Conservation (phyloP, 2,888 invertebrate species). For the Sicus ferrugineus region DNA sequence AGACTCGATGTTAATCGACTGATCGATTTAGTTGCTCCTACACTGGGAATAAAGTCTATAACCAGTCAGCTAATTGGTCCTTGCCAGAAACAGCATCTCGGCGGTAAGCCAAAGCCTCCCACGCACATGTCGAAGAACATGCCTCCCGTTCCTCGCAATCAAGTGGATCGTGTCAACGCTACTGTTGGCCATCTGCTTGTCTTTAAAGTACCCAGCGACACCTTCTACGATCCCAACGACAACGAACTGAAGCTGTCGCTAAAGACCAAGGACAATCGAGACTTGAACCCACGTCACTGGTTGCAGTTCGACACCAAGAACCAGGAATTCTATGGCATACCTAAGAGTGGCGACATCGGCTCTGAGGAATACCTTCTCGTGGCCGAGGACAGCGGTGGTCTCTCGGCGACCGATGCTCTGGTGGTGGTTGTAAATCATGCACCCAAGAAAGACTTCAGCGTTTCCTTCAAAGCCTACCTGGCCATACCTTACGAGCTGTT, state of each 20-base stretch:
- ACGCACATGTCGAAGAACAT: constrained; percentile 71
- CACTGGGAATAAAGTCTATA: constrained; percentile 73
- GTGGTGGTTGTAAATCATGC: constrained; percentile 77
- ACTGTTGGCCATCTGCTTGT: constrained; percentile 83
- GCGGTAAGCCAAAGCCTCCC: constrained; percentile 66
- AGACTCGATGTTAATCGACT: constrained; percentile 67
- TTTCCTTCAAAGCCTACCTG: constrained; percentile 83
- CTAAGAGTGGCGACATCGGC: constrained; percentile 75
- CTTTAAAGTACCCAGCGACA: constrained; percentile 85
- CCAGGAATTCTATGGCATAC: constrained; percentile 89
- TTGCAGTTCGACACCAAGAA: constrained; percentile 88
- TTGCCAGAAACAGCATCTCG: constrained; percentile 69
- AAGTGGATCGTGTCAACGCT: constrained; percentile 84
- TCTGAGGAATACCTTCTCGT: constrained; percentile 80
- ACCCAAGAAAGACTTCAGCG: constrained; percentile 72
- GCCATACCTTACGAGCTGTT: constrained; percentile 75
- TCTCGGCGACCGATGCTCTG: constrained; percentile 80
- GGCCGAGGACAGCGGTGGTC: constrained; percentile 77
- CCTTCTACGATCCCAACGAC: constrained; percentile 90
- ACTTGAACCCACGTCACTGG: constrained; percentile 78
- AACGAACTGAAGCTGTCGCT: constrained; percentile 78
- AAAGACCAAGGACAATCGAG: constrained; percentile 75
- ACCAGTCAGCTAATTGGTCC: constrained; percentile 73
- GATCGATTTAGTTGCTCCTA: constrained; percentile 71
- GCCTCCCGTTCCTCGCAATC: constrained; percentile 82